Base-by-base conservation (phyloP, 2,888 invertebrate genomes). In the Epiblema foenella region DNA sequence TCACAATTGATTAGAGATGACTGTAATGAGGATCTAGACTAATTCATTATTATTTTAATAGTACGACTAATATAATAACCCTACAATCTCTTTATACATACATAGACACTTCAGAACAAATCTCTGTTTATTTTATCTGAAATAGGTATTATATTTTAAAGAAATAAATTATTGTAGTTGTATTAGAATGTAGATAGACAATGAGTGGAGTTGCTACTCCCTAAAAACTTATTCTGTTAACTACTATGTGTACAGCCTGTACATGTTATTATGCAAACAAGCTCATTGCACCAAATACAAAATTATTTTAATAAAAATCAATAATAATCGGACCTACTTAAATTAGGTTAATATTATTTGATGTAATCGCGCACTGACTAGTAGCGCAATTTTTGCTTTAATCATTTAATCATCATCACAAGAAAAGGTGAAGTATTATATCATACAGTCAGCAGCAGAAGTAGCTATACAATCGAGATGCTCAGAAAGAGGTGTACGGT, bases 91-190 rank as follows among this genome's bases (percentile, higher is more conserved):
- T 24, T 64, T 58, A 24, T 33, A 33, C 9, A 33, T 24, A 18
- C 9, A 33, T 39, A 18, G 24, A 42, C 15, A 59, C 58, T 33
- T 69, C 29, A 42, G 39, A 56, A 52, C 20, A 65, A 59, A 37
- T 57, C 17, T 51, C 46, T 63, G 37, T 57, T 65, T 69, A 64
- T 12, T 49, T 39, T 42, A 62, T 67, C 39, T 56, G 37, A 69
- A 59, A 52, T 54, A 49, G 59, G 52, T 54, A 65, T 60, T 54
- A 29, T 66, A 66, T 66, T 15, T 66, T 54, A 67, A 67, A 71
- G 46, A 18, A 57, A 51, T 67, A 67, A 62, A 71, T 71, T 71
- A 71, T 67, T 67, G 18, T 62, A 62, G 60, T 66, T 17, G 57
- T 66, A 67, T 17, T 67, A 71, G 60, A 62, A 51, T 49, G 57